phyloP scores from a whole-genome alignment of 1,140 invertebrate genomes.

The Euura saliciscinereae region DNA sequence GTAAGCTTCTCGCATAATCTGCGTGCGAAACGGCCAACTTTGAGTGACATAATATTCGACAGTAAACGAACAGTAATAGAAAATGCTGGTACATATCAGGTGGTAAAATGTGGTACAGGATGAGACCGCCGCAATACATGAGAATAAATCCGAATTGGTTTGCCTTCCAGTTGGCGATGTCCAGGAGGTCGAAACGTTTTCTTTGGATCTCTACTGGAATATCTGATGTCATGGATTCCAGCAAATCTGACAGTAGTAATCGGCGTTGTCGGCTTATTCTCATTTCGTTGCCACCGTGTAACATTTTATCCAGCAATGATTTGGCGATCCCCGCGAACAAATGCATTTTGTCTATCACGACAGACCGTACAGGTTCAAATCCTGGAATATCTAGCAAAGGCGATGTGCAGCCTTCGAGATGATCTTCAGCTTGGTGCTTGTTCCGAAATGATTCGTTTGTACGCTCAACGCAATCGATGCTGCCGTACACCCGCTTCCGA shows the following conservation, averaged over 20 bases:
- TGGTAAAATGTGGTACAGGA: conserved; percentile 27
- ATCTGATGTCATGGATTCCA: conserved; percentile 22
- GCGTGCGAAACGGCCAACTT: conserved; percentile 20
- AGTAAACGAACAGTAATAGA: conserved; percentile 29
- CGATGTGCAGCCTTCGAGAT: conserved; percentile 18
- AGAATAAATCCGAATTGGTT: conserved; percentile 32
- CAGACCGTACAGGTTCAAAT: conserved; percentile 21
- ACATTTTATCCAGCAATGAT: conserved; percentile 25
- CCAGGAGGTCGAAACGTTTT: conserved; percentile 27
- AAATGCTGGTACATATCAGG: conserved; percentile 28
- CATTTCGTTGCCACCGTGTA: conserved; percentile 13
- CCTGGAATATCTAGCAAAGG: conserved; percentile 22
- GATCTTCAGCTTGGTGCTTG: conserved; percentile 26
- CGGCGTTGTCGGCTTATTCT: conserved; percentile 6
- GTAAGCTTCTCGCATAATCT: conserved; percentile 26
- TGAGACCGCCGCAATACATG: conserved; percentile 23
- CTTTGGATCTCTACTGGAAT: conserved; percentile 26
- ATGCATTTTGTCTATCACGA: conserved; percentile 31
- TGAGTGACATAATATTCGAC: conserved; percentile 26
- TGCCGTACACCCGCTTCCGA: conserved; percentile 15
- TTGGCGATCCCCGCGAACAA: conserved; percentile 26
- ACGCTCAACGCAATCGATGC: conserved; percentile 9
- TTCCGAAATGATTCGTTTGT: conserved; percentile 26
- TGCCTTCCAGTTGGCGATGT: conserved; percentile 31
- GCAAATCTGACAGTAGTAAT: conserved; percentile 14